Evolutionary conservation across 2,797 vertebrate species (phyloP).

Genomic region (Petrocephalus sullivani): DNA sequence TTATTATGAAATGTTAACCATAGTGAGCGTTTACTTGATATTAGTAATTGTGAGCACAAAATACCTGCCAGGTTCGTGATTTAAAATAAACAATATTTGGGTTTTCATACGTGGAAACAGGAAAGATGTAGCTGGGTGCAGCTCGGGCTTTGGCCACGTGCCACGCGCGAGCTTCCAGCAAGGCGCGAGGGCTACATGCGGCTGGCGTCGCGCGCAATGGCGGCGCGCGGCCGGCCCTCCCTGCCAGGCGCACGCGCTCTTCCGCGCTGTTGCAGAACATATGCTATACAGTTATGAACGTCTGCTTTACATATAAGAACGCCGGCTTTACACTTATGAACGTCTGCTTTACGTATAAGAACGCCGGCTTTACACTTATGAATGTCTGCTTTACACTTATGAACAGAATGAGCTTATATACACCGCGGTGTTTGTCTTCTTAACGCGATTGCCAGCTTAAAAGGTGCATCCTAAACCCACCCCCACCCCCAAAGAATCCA

Average conservation of each 20-base stretch:
- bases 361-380: no score
- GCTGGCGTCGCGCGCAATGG: constrained; percentile 60
- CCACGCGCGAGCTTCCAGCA: not conserved
- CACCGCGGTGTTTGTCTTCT: not conserved
- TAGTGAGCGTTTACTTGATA: not conserved
- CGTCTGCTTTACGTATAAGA: no score
- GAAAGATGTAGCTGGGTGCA: not conserved
- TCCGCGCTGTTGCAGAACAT: not conserved
- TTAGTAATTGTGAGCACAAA: not conserved
- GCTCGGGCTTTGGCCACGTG: not conserved
- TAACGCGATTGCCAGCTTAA: not conserved
- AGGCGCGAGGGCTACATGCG: constrained; percentile 50
- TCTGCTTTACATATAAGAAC: no score
- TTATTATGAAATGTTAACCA: not conserved
- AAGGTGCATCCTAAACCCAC: not conserved
- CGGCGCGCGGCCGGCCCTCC: constrained; percentile 48
- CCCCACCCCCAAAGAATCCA: not conserved
- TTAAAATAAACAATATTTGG: not conserved
- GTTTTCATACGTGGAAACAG: not conserved
- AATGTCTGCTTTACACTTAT: not conserved
- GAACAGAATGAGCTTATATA: not conserved
- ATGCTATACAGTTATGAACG: not conserved
- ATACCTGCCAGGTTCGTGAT: not conserved
- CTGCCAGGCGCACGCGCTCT: not conserved
- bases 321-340: no score